Percentiles rank a stretch among this genome's conserved stretches.
Evolutionary conservation across 1,140 invertebrate genomes (phyloP).

Genomic region (Lethrus apterus): DNA sequence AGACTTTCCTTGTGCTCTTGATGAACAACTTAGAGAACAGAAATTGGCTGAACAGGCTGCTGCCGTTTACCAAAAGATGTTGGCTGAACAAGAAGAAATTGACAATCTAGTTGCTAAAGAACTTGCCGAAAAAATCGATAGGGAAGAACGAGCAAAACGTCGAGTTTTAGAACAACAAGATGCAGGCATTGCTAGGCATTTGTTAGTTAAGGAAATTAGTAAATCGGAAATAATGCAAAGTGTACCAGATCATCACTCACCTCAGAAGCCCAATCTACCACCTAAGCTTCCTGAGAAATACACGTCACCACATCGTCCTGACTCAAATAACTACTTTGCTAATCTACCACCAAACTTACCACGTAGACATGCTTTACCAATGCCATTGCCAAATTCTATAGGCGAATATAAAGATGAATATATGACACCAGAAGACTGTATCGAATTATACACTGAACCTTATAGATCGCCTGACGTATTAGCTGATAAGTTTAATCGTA

Average conservation of each 20-base stretch:
- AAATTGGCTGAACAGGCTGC: conserved; percentile 52
- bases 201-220: conserved; percentile 37
- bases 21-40: conserved; percentile 74
- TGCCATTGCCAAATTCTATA: conserved; percentile 29
- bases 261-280: conserved; percentile 12
- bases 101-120: conserved; percentile 60
- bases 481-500: conserved; percentile 28
- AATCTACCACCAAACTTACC: conserved; percentile 29
- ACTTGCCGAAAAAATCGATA: conserved; percentile 55
- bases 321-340: conserved; percentile 18
- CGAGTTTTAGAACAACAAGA: conserved; percentile 46
- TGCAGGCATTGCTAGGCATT: conserved; percentile 42
- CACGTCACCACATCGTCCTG: conserved; percentile 19
- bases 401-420: conserved; percentile 24
- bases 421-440: conserved; percentile 25
- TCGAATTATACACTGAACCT: conserved; percentile 31
- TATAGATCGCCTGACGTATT: conserved; percentile 20
- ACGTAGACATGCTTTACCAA: conserved; percentile 31
- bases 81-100: conserved; percentile 61
- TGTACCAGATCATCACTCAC: conserved; percentile 17
- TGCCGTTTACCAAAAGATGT: conserved; percentile 53
- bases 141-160: conserved; percentile 50
- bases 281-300: conserved; percentile 16
- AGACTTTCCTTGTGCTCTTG: conserved; percentile 76
- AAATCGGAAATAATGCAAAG: no score